A percentile compares a stretch with the other conserved stretches of the same genome.
These are phyloP conservation scores for Anabacerthia variegaticeps DNA, from an alignment of 2,797 vertebrate species.

Conservation along the genomic window DNA sequence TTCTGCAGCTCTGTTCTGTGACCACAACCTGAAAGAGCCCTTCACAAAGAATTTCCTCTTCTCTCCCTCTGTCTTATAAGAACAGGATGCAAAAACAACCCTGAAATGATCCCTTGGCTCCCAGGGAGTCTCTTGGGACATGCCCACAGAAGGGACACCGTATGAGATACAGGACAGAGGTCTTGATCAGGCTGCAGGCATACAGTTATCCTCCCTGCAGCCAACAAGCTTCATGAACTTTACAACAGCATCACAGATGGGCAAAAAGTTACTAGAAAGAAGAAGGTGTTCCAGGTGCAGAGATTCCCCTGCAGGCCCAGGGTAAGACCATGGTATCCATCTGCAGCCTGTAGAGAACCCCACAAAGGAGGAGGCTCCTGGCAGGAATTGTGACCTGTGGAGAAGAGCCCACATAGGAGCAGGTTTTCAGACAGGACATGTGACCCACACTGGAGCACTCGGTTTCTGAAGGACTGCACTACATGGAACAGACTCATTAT, in stretches of 20 bases:
- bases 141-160: background rate
- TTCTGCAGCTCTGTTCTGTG: background rate
- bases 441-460: rapidly evolving
- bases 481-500: background rate
- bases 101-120: background rate
- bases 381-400: background rate
- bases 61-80: background rate
- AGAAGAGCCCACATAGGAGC: background rate
- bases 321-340: background rate
- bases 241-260: background rate
- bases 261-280: background rate
- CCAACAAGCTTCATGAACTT: background rate
- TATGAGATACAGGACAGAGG: background rate
- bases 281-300: background rate
- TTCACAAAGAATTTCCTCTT: background rate
- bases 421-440: background rate
- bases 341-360: background rate
- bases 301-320: background rate
- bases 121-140: background rate
- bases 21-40: background rate
- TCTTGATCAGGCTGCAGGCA: background rate
- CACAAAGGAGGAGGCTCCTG: rapidly evolving
- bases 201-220: background rate
- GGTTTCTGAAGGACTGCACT: background rate
- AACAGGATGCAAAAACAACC: rapidly evolving